Base-by-base conservation (phyloP, 2,113 vertebrate genomes). In the Mirza zaza region DNA sequence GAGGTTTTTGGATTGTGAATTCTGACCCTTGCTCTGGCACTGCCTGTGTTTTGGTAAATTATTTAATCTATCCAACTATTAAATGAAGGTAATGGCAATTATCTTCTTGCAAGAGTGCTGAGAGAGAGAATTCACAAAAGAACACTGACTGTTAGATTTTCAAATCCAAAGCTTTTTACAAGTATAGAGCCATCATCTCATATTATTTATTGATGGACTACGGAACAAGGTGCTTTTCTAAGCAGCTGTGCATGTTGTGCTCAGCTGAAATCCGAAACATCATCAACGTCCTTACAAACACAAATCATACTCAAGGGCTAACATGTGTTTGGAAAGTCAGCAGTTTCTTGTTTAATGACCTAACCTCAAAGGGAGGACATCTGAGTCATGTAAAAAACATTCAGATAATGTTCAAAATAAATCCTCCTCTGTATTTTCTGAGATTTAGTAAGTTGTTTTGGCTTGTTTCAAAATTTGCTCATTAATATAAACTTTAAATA, bases 381-480 rank as follows among this genome's bases (percentile, higher is more conserved):
- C n/a, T 63, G n/a, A 2, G 3, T 67, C 55, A 52, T 23, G 34
- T 36, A 34, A 86, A 89, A 63, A 86, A 75, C 8, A 75, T 67
- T 84, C 77, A 59, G 42, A 45, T 14, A 77, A 61, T 15, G 5
- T 55, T 75, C 48, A 83, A 42, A 79, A 76, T n/a, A 88, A 77
- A 59, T 3, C 13, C 27, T 48, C 25, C 45, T 81, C 5, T 65
- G 2, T 8, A 65, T 67, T 85, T 83, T 32, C 70, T 90, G 52
- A 32, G 70, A 85, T 68, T 77, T 63, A 61, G 25, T 61, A 36
- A 23, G 10, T n/a, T 67, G 11, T 90, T 84, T 25, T 63, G 89
- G 15, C 71, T 93, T 70, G 18, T 52, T 92, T 79, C 36, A 85
- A 93, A 71, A 71, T 93, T 21, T 83, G 8, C 32, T 91, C 45